These are phyloP conservation scores for Cheiracanthium punctorium DNA, from an alignment of 2,888 invertebrate species.

Conservation along the genomic window DNA sequence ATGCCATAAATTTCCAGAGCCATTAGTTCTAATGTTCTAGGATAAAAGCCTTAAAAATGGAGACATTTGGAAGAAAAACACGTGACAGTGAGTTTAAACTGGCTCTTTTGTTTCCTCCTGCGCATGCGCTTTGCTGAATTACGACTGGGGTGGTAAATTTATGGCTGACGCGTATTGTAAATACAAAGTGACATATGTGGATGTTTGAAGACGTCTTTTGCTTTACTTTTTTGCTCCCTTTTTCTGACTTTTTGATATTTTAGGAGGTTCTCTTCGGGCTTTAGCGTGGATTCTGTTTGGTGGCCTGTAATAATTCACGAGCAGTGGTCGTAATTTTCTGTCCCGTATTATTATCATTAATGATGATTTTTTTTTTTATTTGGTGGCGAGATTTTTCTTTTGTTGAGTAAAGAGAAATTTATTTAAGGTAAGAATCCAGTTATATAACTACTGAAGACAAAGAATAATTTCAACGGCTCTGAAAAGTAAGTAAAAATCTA, in stretches of 20 bases:
- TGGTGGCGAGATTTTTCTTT: background rate
- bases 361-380: slow-evolving; percentile 6
- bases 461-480: too few relatives aligned
- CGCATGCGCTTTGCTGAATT: slow-evolving; percentile 48
- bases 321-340: background rate
- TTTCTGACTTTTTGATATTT: background rate
- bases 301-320: background rate
- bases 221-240: background rate
- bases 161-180: slow-evolving; percentile 58
- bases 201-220: slow-evolving; percentile 1
- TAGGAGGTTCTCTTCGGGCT: background rate
- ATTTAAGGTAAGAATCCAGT: too few relatives aligned
- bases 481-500: too few relatives aligned
- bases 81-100: slow-evolving; percentile 63
- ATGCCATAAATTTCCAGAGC: slow-evolving; percentile 53
- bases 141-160: slow-evolving; percentile 41
- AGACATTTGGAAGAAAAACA: slow-evolving; percentile 51
- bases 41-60: slow-evolving; percentile 53
- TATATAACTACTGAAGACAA: too few relatives aligned
- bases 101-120: slow-evolving; percentile 45
- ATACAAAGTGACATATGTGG: slow-evolving; percentile 63
- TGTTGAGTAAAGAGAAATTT: too few relatives aligned
- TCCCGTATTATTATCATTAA: background rate
- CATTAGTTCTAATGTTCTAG: slow-evolving; percentile 61
- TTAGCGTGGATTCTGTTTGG: background rate